phyloP scores from a whole-genome alignment of 1,140 invertebrate species.

The Dreissena rostriformis region DNA sequence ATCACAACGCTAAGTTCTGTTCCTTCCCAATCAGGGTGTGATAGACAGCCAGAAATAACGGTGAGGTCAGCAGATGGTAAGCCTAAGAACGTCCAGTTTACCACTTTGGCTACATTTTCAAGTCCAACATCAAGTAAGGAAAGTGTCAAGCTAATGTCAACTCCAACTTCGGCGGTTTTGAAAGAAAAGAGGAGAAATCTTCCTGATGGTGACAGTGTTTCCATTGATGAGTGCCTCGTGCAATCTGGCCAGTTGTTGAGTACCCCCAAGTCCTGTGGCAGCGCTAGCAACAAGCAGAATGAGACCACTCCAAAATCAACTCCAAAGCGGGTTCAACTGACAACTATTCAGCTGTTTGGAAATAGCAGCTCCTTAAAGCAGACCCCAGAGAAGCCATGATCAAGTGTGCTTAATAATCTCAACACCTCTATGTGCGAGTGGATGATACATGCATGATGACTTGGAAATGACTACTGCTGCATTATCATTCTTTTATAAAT shows the following conservation, averaged over 20 bases:
- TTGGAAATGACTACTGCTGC: too few species aligned
- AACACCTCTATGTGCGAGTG: too few species aligned
- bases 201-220: conserved; percentile 1
- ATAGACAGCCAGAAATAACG: conserved; percentile 16
- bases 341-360: conserved; percentile 45
- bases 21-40: conserved; percentile 7
- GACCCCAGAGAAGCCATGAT: conserved; percentile 5
- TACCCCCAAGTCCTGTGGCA: conserved; percentile 11
- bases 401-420: too few species aligned
- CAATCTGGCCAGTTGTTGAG: not conserved
- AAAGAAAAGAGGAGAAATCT: conserved; percentile 32
- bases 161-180: not conserved
- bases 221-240: not conserved
- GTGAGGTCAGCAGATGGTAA: conserved; percentile 49
- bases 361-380: not conserved
- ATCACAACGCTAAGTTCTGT: conserved; percentile 44
- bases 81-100: conserved; percentile 45
- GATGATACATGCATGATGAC: too few species aligned
- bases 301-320: conserved; percentile 13
- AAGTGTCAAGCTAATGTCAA: not conserved
- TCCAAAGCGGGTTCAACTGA: conserved; percentile 37
- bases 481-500: too few species aligned
- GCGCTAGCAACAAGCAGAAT: not conserved
- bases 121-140: conserved; percentile 29
- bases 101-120: conserved; percentile 46